These are phyloP conservation scores for Clytia hemisphaerica DNA, from an alignment of 30 jellyfish, hydroid and myxozoan species.

Conservation along the genomic window DNA sequence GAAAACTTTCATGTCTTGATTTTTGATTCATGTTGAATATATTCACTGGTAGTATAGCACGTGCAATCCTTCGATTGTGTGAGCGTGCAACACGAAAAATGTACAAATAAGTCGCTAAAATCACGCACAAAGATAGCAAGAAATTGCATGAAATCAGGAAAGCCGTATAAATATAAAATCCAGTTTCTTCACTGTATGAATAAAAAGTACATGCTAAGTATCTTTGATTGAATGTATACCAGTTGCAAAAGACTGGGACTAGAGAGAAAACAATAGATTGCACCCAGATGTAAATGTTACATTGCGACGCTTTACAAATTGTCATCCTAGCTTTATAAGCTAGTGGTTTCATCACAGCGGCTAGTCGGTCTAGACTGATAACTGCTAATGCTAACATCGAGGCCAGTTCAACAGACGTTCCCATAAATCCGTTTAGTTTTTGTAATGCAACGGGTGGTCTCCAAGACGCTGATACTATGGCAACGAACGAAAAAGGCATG, in stretches of 20 bases:
- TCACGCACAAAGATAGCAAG: slow-evolving; percentile 43
- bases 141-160: slow-evolving; percentile 32
- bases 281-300: slow-evolving; percentile 46
- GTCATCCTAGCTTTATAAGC: slow-evolving; percentile 77
- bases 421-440: slow-evolving; percentile 48
- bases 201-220: slow-evolving; percentile 50
- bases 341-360: slow-evolving; percentile 84
- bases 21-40: slow-evolving; percentile 22
- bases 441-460: slow-evolving; percentile 19
- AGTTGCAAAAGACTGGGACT: slow-evolving; percentile 36
- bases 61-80: slow-evolving; percentile 68
- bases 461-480: slow-evolving; percentile 34
- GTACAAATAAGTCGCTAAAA: slow-evolving; percentile 58
- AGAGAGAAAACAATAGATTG: slow-evolving; percentile 58
- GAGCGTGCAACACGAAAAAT: slow-evolving; percentile 77
- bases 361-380: slow-evolving; percentile 69
- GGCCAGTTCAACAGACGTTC: slow-evolving; percentile 55
- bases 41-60: slow-evolving; percentile 36
- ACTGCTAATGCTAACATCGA: slow-evolving; percentile 69
- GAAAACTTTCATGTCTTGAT: slow-evolving; percentile 48
- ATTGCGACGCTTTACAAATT: slow-evolving; percentile 39
- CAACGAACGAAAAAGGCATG: slow-evolving; percentile 68
- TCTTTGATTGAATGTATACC: slow-evolving; percentile 56
- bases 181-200: slow-evolving; percentile 21
- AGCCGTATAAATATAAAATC: slow-evolving; percentile 43